These are phyloP conservation scores for Papilio helenus DNA, from an alignment of 1,140 invertebrate species.

Conservation along the genomic window DNA sequence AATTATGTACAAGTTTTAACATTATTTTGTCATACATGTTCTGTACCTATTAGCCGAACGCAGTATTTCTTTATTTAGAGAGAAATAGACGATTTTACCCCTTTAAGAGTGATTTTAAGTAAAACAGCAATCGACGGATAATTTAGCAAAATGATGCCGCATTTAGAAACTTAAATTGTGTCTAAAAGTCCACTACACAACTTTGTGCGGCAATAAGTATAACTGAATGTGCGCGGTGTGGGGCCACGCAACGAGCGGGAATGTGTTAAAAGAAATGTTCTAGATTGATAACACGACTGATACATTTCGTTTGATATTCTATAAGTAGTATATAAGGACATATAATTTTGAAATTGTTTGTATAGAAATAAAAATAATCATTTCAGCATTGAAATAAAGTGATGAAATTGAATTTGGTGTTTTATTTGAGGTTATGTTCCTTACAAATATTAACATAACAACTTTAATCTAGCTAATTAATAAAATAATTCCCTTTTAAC, in stretches of 20 bases:
- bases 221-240: not conserved
- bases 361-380: slow-evolving; percentile 80
- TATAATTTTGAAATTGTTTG: slow-evolving; percentile 79
- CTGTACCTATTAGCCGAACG: too few relatives aligned
- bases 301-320: slow-evolving; percentile 71
- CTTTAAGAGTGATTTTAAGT: slow-evolving; percentile 24
- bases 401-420: slow-evolving; percentile 66
- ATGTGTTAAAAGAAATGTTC: slow-evolving; percentile 50
- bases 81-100: not conserved
- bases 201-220: not conserved
- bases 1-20: too few relatives aligned
- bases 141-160: not conserved
- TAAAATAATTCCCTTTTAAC: not conserved
- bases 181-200: slow-evolving; percentile 1
- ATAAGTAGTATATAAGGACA: slow-evolving; percentile 63
- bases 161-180: not conserved
- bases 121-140: not conserved
- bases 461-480: not conserved
- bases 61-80: too few relatives aligned
- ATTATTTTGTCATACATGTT: too few relatives aligned
- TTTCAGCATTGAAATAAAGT: slow-evolving; percentile 78
- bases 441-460: not conserved
- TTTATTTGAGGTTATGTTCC: slow-evolving; percentile 42
- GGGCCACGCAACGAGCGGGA: slow-evolving; percentile 41
- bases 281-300: slow-evolving; percentile 69